These are phyloP conservation scores for Forbesichthys agassizii DNA, from an alignment of 2,113 vertebrate genomes.

Conservation along the genomic window DNA sequence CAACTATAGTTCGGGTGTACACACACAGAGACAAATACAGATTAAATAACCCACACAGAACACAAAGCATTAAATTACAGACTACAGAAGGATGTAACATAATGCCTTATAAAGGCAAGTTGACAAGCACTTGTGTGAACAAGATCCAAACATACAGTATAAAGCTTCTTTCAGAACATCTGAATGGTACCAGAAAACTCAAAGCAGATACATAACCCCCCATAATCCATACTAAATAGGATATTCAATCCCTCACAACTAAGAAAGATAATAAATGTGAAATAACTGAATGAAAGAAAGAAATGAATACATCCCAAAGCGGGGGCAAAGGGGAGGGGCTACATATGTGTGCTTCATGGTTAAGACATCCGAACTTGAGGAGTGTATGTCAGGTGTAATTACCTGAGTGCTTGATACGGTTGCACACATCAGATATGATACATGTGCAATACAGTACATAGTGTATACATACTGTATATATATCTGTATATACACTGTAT, in stretches of 20 bases:
- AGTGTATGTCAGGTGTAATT: slow-evolving; percentile 42
- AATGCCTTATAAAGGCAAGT: background rate
- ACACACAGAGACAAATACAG: too few species aligned
- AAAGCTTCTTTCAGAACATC: slow-evolving; percentile 13
- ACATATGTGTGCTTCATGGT: slow-evolving; percentile 1
- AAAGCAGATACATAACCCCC: slow-evolving; percentile 15
- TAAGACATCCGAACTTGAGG: slow-evolving; percentile 19
- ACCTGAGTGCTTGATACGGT: slow-evolving; percentile 5
- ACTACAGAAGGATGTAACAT: too few species aligned
- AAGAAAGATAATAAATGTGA: background rate
- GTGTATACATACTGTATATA: slow-evolving; percentile 17
- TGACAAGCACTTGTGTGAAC: background rate
- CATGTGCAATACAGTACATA: slow-evolving; percentile 1
- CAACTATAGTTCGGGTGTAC: too few species aligned
- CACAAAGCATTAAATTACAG: too few species aligned
- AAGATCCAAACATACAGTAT: background rate
- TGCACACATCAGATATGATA: too few species aligned
- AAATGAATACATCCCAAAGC: too few species aligned
- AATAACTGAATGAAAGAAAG: background rate
- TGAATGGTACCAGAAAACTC: slow-evolving; percentile 30
- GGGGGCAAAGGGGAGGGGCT: background rate
- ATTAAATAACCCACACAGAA: too few species aligned
- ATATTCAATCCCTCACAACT: background rate
- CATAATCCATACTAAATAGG: slow-evolving; percentile 32
- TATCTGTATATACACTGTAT: too few species aligned